phyloP scores from a whole-genome alignment of 2,888 invertebrate genomes.

The Apocheima hispidaria region DNA sequence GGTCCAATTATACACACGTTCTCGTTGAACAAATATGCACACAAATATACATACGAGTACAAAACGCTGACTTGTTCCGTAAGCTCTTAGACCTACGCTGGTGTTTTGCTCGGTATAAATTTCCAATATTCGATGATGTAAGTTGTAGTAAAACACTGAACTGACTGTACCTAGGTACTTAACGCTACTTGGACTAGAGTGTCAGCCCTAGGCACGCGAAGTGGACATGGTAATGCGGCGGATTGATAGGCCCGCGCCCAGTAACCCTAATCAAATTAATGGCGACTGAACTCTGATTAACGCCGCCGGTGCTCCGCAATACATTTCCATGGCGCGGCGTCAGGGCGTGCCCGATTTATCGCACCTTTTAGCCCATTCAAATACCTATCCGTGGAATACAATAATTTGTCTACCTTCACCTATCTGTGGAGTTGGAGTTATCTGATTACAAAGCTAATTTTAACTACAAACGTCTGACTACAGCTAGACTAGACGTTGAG shows the following conservation, averaged over 20 bases:
- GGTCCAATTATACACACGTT: too few species aligned
- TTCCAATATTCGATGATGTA: too few species aligned
- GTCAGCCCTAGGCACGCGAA: constrained; percentile 39
- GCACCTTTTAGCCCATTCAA: constrained; percentile 66
- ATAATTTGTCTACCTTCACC: constrained; percentile 20
- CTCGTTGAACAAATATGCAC: too few species aligned
- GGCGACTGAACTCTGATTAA: constrained; percentile 84
- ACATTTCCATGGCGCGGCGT: constrained; percentile 72
- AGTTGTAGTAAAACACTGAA: too few species aligned
- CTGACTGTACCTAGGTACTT: too few species aligned
- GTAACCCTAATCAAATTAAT: constrained; percentile 87
- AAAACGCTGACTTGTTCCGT: too few species aligned
- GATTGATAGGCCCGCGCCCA: constrained; percentile 85
- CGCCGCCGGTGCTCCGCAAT: constrained; percentile 66
- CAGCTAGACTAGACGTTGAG: neutral
- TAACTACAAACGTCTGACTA: neutral
- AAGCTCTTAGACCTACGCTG: too few species aligned
- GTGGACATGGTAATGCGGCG: constrained; percentile 80
- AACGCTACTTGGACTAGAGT: too few species aligned
- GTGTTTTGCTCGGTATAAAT: too few species aligned
- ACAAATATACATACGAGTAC: too few species aligned
- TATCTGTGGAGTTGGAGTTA: neutral
- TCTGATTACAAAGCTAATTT: neutral
- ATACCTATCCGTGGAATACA: constrained; percentile 49
- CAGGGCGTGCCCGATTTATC: constrained; percentile 78